Evolutionary conservation across 2,888 invertebrate species (phyloP).

Genomic region (Phymatocera aterrima): DNA sequence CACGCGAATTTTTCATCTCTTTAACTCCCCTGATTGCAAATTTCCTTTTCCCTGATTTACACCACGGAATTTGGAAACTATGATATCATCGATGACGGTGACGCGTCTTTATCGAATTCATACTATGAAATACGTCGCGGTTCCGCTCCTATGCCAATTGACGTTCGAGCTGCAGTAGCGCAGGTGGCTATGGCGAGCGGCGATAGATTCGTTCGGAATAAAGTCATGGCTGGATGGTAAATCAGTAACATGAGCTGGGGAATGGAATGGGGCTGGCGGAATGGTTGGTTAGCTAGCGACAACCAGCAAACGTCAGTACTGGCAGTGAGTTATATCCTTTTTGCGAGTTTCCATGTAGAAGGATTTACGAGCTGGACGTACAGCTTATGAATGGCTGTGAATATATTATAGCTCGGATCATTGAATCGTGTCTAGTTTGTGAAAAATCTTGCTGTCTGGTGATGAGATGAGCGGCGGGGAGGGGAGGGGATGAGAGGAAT

Average conservation of each 20-base stretch:
- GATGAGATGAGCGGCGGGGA: neutral
- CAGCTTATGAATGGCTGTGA: slow-evolving; percentile 27
- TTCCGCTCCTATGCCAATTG: neutral
- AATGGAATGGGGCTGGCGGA: neutral
- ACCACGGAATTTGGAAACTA: neutral
- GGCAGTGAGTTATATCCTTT: slow-evolving; percentile 34
- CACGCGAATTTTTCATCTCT: too few relatives aligned
- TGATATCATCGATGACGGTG: neutral
- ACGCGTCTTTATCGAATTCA: neutral
- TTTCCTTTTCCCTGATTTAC: neutral
- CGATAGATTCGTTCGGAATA: slow-evolving; percentile 26
- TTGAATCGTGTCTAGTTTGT: neutral
- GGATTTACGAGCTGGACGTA: slow-evolving; percentile 20
- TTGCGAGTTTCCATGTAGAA: slow-evolving; percentile 20
- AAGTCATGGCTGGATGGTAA: slow-evolving; percentile 34
- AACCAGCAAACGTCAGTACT: slow-evolving; percentile 25
- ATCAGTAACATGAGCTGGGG: slow-evolving; percentile 8
- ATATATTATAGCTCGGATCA: slow-evolving; percentile 25
- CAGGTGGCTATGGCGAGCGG: neutral
- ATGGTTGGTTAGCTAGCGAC: slow-evolving; percentile 26
- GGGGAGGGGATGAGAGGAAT: neutral
- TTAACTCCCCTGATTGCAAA: too few relatives aligned
- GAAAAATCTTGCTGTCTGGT: neutral
- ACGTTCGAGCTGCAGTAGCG: neutral
- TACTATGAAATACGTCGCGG: neutral